Base-by-base conservation (phyloP, 2,888 invertebrate species). In the Ceraclea dissimilis region DNA sequence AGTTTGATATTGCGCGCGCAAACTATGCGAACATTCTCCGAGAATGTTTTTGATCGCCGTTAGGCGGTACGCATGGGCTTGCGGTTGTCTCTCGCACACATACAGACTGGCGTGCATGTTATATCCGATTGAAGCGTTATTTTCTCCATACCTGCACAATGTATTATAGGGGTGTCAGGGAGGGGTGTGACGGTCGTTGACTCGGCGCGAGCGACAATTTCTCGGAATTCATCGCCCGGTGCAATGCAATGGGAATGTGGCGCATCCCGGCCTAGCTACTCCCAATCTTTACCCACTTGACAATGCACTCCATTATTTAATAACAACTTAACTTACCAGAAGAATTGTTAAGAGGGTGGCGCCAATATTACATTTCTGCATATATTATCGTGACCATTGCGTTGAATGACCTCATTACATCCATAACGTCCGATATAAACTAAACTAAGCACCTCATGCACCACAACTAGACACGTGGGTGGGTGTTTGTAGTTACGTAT, bases 131-230 rank as follows among this genome's bases (percentile, higher is more conserved):
- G 54, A 21, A 48, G 47, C 48, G 47, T 53, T 47, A 48, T 33
- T 53, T 47, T 26, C n/a, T 47, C 43, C 21, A 17, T 39, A 39
- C 39, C 49, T 49, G 47, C 19, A 34, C 20, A 31, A 31, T 22
- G 53, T 17, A 21, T 22, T 33, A 39, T 34, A 33, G 17, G 43
- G 43, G 11, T n/a, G 5, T 17, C 2, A 13, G 51, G 22, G 22
- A 39, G 21, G 54, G 44, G 54, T 18, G 49, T 39, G 49, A 22
- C 17, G 54, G 54, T 54, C 54, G 49, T 54, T 54, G 54, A 54
- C 54, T 54, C 54, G 6, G 48, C 22, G 43, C 49, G 49, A 49
- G 49, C 52, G 20, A 22, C 46, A 31, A 19, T 20, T 49, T 54
- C 50, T 49, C 22, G 49, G 54, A 54, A 54, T 44, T 20, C 19